A percentile compares a stretch with the other conserved stretches of the same genome.
Evolutionary conservation across 2,113 vertebrate genomes (phyloP).

Genomic region (Typhlomys cinereus): DNA sequence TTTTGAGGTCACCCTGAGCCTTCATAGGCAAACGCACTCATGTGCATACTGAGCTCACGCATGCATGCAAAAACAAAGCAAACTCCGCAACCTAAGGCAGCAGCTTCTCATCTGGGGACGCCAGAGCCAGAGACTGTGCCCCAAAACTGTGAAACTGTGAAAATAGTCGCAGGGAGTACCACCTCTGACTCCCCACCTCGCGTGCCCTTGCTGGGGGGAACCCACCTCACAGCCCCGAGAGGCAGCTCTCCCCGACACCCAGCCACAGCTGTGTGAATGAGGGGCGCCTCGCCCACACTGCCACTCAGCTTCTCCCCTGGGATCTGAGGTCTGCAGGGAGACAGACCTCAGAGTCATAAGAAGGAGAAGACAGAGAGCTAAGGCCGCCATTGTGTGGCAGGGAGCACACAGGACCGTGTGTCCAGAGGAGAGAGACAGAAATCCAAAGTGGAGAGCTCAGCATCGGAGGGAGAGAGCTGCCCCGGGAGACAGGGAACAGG

Average conservation of each 20-base stretch:
- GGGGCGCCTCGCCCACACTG: too few relatives aligned
- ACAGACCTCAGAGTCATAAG: rapidly evolving
- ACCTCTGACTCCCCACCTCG: rapidly evolving
- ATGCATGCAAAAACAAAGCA: too few relatives aligned
- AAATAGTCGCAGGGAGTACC: rapidly evolving
- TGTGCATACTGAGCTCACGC: too few relatives aligned
- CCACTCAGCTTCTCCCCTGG: neutral
- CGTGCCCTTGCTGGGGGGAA: rapidly evolving
- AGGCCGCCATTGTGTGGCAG: neutral
- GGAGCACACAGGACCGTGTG: rapidly evolving
- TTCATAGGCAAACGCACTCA: too few relatives aligned
- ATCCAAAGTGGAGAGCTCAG: neutral
- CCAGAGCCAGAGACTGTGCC: neutral
- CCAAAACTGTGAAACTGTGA: rapidly evolving
- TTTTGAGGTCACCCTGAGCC: too few relatives aligned
- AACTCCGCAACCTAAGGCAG: neutral
- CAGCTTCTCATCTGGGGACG: neutral
- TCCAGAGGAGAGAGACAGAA: neutral
- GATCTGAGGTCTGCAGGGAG: neutral
- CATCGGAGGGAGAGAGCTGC: neutral
- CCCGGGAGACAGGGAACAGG: neutral
- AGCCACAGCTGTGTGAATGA: neutral
- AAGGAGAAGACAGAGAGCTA: rapidly evolving
- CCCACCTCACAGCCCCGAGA: rapidly evolving
- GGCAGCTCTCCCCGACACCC: neutral